Evolutionary conservation across 2,888 invertebrate genomes (phyloP).

Genomic region (Nephrocerus scutellatus): DNA sequence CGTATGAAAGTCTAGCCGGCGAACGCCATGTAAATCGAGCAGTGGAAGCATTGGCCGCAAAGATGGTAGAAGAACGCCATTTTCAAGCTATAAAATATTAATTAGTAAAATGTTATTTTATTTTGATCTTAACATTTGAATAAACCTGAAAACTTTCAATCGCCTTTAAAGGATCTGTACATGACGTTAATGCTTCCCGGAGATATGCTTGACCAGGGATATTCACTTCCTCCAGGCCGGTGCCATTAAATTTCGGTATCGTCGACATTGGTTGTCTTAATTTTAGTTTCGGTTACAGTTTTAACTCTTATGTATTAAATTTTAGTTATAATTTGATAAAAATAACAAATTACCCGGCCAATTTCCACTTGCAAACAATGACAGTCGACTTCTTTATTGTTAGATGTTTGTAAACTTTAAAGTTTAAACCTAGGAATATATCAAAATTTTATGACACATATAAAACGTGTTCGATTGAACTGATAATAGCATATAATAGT

Average conservation of each 20-base stretch:
- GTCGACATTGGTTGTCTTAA: constrained; percentile 33
- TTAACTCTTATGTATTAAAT: too few species aligned
- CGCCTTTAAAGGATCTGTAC: constrained; percentile 94
- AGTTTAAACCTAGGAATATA: too few species aligned
- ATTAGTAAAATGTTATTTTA: background rate
- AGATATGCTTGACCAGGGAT: constrained; percentile 81
- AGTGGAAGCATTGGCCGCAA: constrained; percentile 90
- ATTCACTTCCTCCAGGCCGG: constrained; percentile 75
- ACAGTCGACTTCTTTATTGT: too few species aligned
- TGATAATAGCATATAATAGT: too few species aligned
- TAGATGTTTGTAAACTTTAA: too few species aligned
- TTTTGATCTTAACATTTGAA: constrained; percentile 2
- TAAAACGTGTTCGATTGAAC: too few species aligned
- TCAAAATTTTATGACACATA: too few species aligned
- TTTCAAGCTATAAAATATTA: constrained; percentile 60
- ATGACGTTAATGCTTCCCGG: constrained; percentile 87
- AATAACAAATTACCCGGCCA: too few species aligned
- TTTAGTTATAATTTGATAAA: too few species aligned
- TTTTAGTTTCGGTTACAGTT: too few species aligned
- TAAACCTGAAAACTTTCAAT: constrained; percentile 92
- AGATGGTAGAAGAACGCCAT: constrained; percentile 86
- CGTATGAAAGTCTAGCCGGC: constrained; percentile 88
- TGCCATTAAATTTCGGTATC: constrained; percentile 48
- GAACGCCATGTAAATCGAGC: constrained; percentile 87
- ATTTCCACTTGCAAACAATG: too few species aligned